Conservation (phyloP, 2,113 vertebrate genomes). For the Alethe diademata region DNA sequence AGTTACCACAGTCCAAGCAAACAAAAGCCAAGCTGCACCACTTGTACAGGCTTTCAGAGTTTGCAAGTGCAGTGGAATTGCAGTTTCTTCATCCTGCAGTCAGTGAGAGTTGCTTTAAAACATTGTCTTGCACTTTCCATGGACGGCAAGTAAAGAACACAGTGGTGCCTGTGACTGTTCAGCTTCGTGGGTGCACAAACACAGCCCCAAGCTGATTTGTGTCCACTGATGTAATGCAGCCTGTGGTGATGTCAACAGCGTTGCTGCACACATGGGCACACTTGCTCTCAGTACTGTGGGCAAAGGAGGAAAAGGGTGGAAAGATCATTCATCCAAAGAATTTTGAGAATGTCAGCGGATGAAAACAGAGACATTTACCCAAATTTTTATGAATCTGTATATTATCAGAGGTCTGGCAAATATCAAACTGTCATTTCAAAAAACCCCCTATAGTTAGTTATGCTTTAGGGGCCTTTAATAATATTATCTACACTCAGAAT, state of each 20-base stretch:
- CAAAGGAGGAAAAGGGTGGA: neutral
- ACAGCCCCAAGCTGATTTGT: neutral
- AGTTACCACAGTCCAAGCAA: neutral
- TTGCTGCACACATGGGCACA: fast-evolving
- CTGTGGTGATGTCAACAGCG: fast-evolving
- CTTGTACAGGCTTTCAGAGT: fast-evolving
- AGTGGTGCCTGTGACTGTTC: fast-evolving
- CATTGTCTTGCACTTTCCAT: neutral
- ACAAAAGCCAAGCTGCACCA: neutral
- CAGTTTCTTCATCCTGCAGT: neutral
- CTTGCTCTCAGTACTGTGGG: neutral
- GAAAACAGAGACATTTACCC: neutral
- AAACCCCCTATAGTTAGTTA: neutral
- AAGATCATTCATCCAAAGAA: neutral
- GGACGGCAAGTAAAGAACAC: neutral
- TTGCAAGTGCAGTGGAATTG: neutral
- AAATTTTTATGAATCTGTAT: neutral
- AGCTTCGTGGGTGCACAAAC: neutral
- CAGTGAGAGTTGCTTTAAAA: neutral
- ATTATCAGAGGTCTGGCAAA: neutral
- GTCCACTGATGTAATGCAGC: neutral
- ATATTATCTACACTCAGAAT: neutral
- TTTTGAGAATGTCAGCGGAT: neutral
- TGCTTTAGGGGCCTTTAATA: neutral
- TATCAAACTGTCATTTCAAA: neutral